Evolutionary conservation across 1,140 invertebrate species (phyloP).

Genomic region (Habropoda laboriosa): DNA sequence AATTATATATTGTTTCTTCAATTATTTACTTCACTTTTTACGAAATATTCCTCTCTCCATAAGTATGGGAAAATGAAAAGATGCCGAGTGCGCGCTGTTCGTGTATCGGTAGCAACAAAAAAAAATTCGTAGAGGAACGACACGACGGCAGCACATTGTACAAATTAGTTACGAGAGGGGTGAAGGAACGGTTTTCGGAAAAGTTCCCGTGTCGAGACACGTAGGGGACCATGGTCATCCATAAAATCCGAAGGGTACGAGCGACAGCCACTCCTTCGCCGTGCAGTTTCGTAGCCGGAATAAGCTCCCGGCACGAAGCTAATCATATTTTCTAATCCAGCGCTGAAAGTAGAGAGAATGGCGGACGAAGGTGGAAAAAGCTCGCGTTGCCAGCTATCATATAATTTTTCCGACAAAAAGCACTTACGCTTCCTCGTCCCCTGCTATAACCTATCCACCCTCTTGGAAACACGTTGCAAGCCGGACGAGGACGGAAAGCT

Average conservation of each 20-base stretch:
- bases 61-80: too few relatives aligned
- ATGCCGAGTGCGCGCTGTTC: too few relatives aligned
- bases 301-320: slow-evolving; percentile 73
- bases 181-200: slow-evolving; percentile 42
- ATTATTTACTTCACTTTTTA: too few relatives aligned
- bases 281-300: slow-evolving; percentile 55
- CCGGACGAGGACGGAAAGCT: slow-evolving; percentile 59
- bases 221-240: slow-evolving; percentile 66
- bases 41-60: too few relatives aligned
- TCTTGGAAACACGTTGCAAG: slow-evolving; percentile 74
- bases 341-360: slow-evolving; percentile 68
- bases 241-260: slow-evolving; percentile 71
- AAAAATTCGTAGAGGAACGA: background rate
- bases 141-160: slow-evolving; percentile 18
- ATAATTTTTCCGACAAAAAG: slow-evolving; percentile 81
- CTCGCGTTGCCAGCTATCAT: slow-evolving; percentile 77
- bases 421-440: slow-evolving; percentile 77
- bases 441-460: slow-evolving; percentile 74
- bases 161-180: slow-evolving; percentile 47
- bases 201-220: slow-evolving; percentile 56
- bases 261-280: slow-evolving; percentile 63
- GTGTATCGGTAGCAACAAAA: too few relatives aligned
- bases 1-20: too few relatives aligned
- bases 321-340: slow-evolving; percentile 81
- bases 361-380: slow-evolving; percentile 64